phyloP scores from a whole-genome alignment of 2,113 vertebrate species.

The Odontophorus gujanensis region DNA sequence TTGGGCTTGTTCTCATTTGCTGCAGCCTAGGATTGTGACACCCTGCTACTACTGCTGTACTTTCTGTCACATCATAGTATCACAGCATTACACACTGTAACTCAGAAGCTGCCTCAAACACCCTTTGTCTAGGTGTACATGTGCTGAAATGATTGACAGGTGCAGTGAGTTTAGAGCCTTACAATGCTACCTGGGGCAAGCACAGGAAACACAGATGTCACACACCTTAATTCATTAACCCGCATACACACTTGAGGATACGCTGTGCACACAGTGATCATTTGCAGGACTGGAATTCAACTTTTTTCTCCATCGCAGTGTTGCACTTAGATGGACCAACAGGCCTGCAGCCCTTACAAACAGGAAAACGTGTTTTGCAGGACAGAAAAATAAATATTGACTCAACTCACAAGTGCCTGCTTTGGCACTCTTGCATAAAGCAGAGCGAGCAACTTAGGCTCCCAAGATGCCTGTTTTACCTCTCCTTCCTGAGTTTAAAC shows the following conservation, averaged over 20 bases:
- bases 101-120: constrained; percentile 39
- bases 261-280: not conserved
- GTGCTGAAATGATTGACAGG: not conserved
- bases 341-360: not conserved
- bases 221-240: constrained; percentile 38
- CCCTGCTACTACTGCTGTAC: too few relatives aligned
- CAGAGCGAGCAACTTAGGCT: not conserved
- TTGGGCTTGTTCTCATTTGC: too few relatives aligned
- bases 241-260: constrained; percentile 39
- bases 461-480: not conserved
- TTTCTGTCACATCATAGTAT: too few relatives aligned
- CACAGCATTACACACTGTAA: not conserved
- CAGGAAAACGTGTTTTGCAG: not conserved
- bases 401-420: not conserved
- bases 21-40: too few relatives aligned
- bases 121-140: constrained; percentile 27
- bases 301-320: not conserved
- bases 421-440: not conserved
- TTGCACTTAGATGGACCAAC: not conserved
- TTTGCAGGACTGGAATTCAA: not conserved
- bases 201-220: not conserved
- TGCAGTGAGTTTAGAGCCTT: constrained; percentile 17
- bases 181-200: constrained; percentile 48
- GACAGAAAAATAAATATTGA: not conserved
- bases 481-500: not conserved